phyloP scores from a whole-genome alignment of 30 jellyfish, hydroid and myxozoan species.

The Clytia hemisphaerica region DNA sequence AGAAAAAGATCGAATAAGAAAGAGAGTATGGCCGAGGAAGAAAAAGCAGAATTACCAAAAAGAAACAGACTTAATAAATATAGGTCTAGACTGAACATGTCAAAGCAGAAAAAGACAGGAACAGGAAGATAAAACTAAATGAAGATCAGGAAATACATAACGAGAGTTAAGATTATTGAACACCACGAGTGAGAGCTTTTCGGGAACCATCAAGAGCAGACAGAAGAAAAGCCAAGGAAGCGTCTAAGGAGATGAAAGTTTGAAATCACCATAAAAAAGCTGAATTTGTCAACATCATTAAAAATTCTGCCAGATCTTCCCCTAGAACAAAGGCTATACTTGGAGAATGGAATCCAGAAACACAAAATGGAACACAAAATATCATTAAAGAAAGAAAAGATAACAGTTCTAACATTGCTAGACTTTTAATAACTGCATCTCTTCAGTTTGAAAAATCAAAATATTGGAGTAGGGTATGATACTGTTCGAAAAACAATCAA shows the following conservation, averaged over 20 bases:
- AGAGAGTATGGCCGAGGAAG: conserved; percentile 28
- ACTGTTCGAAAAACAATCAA: conserved; percentile 22
- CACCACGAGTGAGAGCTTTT: conserved; percentile 41
- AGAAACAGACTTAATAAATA: conserved; percentile 22
- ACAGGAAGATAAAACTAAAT: conserved; percentile 26
- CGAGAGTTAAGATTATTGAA: conserved; percentile 14
- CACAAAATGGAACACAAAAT: conserved; percentile 18
- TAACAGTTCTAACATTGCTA: conserved; percentile 44
- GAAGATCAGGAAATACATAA: conserved; percentile 17
- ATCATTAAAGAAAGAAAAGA: conserved; percentile 30
- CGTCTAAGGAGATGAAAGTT: too few species aligned
- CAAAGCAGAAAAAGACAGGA: conserved; percentile 30
- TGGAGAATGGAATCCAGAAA: conserved; percentile 23
- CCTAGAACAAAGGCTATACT: conserved; percentile 28
- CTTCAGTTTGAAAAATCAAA: conserved; percentile 26
- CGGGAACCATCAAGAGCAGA: too few species aligned
- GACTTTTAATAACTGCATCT: conserved; percentile 27
- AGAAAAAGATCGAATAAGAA: conserved; percentile 31
- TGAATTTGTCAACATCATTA: background rate
- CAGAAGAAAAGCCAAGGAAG: too few species aligned
- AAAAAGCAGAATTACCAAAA: conserved; percentile 7
- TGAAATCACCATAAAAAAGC: too few species aligned
- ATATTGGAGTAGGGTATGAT: conserved; percentile 23
- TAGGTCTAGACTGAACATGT: conserved; percentile 22
- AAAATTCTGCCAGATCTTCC: conserved; percentile 24